phyloP scores from a whole-genome alignment of 2,888 invertebrate species.

The Drosophila koepferae region DNA sequence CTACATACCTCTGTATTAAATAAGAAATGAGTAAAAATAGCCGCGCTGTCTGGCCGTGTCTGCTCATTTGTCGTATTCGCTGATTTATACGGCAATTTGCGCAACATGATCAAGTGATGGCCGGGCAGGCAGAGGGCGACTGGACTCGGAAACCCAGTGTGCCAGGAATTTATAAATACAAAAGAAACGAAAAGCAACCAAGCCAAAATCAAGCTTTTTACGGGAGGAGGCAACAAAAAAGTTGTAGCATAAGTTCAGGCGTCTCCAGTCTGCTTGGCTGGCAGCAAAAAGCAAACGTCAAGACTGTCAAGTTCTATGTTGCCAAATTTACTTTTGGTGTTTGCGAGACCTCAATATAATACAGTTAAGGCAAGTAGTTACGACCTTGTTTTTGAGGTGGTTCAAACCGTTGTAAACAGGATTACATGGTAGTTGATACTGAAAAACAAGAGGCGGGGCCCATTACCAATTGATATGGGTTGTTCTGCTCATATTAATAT shows the following conservation, averaged over 20 bases:
- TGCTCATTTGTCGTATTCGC: slow-evolving; percentile 56
- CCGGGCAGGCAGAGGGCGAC: slow-evolving; percentile 9
- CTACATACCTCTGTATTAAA: slow-evolving; percentile 18
- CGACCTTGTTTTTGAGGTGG: background rate
- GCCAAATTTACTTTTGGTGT: slow-evolving; percentile 46
- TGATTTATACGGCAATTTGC: slow-evolving; percentile 76
- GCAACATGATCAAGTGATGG: slow-evolving; percentile 63
- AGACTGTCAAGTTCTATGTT: slow-evolving; percentile 47
- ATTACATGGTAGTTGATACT: background rate
- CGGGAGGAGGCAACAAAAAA: slow-evolving; percentile 27
- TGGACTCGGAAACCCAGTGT: slow-evolving; percentile 4
- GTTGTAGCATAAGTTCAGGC: slow-evolving; percentile 58
- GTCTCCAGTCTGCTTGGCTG: slow-evolving; percentile 46
- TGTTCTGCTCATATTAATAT: background rate
- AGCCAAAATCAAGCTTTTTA: slow-evolving; percentile 11
- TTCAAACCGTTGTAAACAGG: background rate
- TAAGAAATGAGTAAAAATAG: slow-evolving; percentile 51
- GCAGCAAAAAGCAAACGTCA: slow-evolving; percentile 41
- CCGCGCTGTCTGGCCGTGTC: slow-evolving; percentile 39
- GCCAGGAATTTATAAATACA: slow-evolving; percentile 31
- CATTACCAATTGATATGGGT: background rate
- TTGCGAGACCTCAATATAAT: slow-evolving; percentile 9
- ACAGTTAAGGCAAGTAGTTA: background rate
- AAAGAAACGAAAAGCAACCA: slow-evolving; percentile 30
- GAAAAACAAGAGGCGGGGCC: background rate